Base-by-base conservation (phyloP, 2,888 invertebrate genomes). In the Melanotus villosus region DNA sequence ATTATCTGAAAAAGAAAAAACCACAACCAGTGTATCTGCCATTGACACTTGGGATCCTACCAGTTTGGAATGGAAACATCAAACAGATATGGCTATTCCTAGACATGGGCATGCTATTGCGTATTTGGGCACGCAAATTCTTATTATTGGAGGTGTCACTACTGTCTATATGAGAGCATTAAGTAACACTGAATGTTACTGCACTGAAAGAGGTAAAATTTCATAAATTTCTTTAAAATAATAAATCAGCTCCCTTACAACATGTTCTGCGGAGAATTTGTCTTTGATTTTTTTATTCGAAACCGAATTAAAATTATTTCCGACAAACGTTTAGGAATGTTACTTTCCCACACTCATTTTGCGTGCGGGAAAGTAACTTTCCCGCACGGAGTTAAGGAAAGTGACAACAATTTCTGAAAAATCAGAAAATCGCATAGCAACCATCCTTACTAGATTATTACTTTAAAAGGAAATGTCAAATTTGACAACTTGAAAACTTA, bases 71-170 rank as follows among this genome's bases (percentile, higher is more conserved):
- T 92, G 92, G 91, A 86, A 84, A 66, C 85, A 84, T 58, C 86
- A 88, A 70, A 87, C 89, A 0, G 88, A 89, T 77, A 88, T 92
- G 87, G 87, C 88, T 9, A 89, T 89, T 74, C 89, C 91, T 0
- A 84, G 91, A 41, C 91, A 91, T 78, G 91, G 90, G 0, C 91
- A 91, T 76, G 87, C 90, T 1, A 86, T 89, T 1, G 89, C 89
- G 0, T 89, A 89, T 72, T 86, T 91, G 56, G 91, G 91, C 78
- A 88, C 88, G 0, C 90, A 90, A 76, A 87, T 91, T 73, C 84
- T 91, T 65, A 88, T 91, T 47, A 88, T 91, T 60, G 91, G 91
- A 50, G 91, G 91, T 21, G 88, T 90, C 6, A 91, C 90, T 0
- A 90, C 91, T 0, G 86, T 88, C 68, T 89, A 89, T 80, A 89